Percentiles rank a stretch among this genome's conserved stretches.
These are phyloP conservation scores for Platycheirus albimanus DNA, from an alignment of 2,888 invertebrate genomes.

Conservation along the genomic window DNA sequence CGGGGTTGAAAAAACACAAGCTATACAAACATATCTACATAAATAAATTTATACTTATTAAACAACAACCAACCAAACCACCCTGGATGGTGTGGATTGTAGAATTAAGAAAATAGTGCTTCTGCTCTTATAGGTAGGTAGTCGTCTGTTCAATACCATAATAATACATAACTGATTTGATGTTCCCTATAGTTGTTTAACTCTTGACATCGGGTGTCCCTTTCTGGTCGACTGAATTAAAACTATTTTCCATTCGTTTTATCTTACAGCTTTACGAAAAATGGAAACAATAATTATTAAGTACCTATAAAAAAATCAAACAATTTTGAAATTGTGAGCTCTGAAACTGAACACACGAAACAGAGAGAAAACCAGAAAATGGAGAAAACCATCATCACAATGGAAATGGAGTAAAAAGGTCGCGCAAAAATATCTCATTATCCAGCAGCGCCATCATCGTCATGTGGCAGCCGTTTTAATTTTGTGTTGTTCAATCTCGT, in stretches of 20 bases:
- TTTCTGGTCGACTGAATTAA: slow-evolving; percentile 68
- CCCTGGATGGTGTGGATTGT: slow-evolving; percentile 43
- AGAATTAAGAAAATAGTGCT: slow-evolving; percentile 61
- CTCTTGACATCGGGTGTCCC: slow-evolving; percentile 60
- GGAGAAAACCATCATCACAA: slow-evolving; percentile 70
- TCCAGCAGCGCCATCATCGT: slow-evolving; percentile 47
- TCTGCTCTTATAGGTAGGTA: slow-evolving; percentile 19
- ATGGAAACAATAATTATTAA: slow-evolving; percentile 26
- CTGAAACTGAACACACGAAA: not conserved
- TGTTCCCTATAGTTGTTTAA: slow-evolving; percentile 53
- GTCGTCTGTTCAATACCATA: slow-evolving; percentile 47
- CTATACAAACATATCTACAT: slow-evolving; percentile 8
- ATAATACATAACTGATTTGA: slow-evolving; percentile 32
- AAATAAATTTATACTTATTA: slow-evolving; percentile 18
- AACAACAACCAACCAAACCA: slow-evolving; percentile 36
- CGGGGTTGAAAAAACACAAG: slow-evolving; percentile 54
- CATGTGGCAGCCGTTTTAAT: slow-evolving; percentile 10
- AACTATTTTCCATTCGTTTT: slow-evolving; percentile 69
- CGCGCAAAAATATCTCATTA: slow-evolving; percentile 73
- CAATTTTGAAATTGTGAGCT: slow-evolving; percentile 60
- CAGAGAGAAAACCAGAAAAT: slow-evolving; percentile 54
- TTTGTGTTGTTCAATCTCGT: not conserved
- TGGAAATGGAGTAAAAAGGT: slow-evolving; percentile 73
- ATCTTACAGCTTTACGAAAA: slow-evolving; percentile 48
- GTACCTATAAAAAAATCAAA: slow-evolving; percentile 54